Base-by-base conservation (phyloP, 64 coral and sea anemone species). In the Cladopsammia gracilis region DNA sequence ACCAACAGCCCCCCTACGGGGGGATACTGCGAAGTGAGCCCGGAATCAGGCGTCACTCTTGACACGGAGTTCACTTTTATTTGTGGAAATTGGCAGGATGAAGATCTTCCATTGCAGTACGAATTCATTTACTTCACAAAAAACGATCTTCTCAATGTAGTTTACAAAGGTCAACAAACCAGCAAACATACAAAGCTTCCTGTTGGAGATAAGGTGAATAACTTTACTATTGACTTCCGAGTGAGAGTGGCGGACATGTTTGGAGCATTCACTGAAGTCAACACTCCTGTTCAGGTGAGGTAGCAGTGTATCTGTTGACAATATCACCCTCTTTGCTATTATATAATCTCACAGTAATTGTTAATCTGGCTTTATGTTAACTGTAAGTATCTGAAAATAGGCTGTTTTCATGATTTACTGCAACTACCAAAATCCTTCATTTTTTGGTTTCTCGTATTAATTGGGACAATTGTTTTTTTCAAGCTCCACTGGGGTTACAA, bases 31-130 rank as follows among this genome's bases (percentile, higher is more conserved):
- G 10, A 53, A 10, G 77, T 59, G 0, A 58, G 4, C 10, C 53
- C 77, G 23, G 10, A 59, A 25, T 79, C 77, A 18, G 89, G 89
- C 8, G 44, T 19, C 52, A 78, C 89, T 22, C 53, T 90, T 19
- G 26, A 54, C 16, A 82, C 89, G 22, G 26, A 47, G 14, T 90
- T 90, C 24, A 14, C 10, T 19, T 90, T 90, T 57, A 43, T 2
- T 6, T 90, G 89, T n/a, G n/a, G 45, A 57, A 54, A 69, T 3
- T 90, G 89, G 89, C 10, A 69, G 19, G 89, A 90, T 82, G 47
- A 50, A 8, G 89, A 90, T 59, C 49, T 18, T 47, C 89, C 76
- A 34, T n/a, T 90, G 44, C 61, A 47, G 48, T 90, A 82, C 51
- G 24, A 61, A n/a, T 82, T 90, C 53, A 26, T 42, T 51, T 90